Percentiles rank a stretch among this genome's conserved stretches.
These are phyloP conservation scores for Chaetops frenatus DNA, from an alignment of 2,113 vertebrate species.

Conservation along the genomic window DNA sequence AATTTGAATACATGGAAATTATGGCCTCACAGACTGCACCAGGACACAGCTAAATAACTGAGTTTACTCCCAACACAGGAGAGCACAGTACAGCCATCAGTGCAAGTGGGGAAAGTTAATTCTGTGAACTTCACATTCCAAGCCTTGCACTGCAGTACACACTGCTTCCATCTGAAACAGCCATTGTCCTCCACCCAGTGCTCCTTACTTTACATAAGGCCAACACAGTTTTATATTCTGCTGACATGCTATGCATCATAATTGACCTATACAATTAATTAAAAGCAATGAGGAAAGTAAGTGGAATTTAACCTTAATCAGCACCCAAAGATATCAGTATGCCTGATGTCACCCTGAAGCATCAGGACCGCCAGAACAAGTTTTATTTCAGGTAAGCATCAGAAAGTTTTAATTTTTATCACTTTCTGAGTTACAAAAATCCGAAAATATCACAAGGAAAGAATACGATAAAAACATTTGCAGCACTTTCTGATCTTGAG, in stretches of 20 bases:
- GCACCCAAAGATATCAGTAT: background rate
- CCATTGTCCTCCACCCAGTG: background rate
- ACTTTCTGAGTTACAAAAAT: background rate
- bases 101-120: background rate
- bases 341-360: constrained; percentile 23
- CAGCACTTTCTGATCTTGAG: background rate
- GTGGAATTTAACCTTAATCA: constrained; percentile 51
- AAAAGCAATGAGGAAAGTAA: constrained; percentile 35
- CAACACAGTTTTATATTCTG: background rate
- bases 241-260: constrained; percentile 20
- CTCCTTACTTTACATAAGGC: background rate
- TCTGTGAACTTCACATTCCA: background rate
- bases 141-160: background rate
- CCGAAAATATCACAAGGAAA: background rate
- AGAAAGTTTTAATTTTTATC: background rate
- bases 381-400: background rate
- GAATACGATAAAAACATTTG: background rate
- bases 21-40: background rate
- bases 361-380: background rate
- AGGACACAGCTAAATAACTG: background rate
- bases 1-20: background rate
- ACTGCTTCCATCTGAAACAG: background rate
- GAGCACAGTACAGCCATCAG: background rate
- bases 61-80: background rate
- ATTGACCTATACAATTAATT: constrained; percentile 56